Percentiles rank a stretch among this genome's conserved stretches.
Conservation (phyloP, 2,113 vertebrate species). For the Cebus imitator region DNA sequence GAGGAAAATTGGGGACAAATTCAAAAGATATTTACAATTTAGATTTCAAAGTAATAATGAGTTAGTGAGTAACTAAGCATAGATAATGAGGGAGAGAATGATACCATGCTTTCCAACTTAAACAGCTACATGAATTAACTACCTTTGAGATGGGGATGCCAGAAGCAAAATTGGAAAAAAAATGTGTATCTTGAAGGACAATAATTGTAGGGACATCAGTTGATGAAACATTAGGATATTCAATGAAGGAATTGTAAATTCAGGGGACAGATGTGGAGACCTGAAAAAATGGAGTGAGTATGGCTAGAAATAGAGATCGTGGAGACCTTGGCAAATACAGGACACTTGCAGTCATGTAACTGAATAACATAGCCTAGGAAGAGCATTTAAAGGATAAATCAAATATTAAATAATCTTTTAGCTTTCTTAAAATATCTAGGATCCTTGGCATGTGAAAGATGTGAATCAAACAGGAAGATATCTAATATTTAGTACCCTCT, state of each 20-base stretch:
- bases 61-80: background rate
- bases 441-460: background rate
- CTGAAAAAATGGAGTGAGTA: background rate
- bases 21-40: background rate
- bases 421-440: background rate
- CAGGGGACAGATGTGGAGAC: background rate
- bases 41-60: background rate
- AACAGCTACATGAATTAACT: background rate
- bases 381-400: background rate
- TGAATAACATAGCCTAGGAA: background rate
- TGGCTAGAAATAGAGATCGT: background rate
- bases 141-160: background rate
- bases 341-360: background rate
- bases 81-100: background rate
- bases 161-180: background rate
- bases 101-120: background rate
- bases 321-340: background rate
- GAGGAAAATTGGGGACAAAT: background rate
- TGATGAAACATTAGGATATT: background rate
- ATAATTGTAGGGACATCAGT: background rate
- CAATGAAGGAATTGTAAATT: background rate
- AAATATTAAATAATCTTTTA: slow-evolving; percentile 1
- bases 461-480: background rate
- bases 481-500: background rate
- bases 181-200: background rate